Base-by-base conservation (phyloP, 2,797 vertebrate species). In the Margarornis squamiger region DNA sequence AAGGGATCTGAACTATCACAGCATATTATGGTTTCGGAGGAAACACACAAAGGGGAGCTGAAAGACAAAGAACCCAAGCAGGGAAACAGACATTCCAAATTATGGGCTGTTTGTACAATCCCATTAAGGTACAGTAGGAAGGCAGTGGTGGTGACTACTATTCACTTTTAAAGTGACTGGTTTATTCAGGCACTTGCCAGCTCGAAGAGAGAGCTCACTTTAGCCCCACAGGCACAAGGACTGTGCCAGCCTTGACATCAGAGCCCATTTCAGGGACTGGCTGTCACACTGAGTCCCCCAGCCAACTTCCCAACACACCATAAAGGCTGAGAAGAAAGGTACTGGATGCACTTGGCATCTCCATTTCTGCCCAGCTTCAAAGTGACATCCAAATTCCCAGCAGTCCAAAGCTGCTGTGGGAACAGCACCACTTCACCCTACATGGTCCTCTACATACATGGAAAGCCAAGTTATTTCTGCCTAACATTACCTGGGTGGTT, bases 401-500 rank as follows among this genome's bases (percentile, higher is more conserved):
- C 17, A 52, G 20, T 2, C 26, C 48, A 22, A 43, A 48, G 34
- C 38, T n/a, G 24, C 14, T 6, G 7, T 22, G 34, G 32, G 7
- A 70, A 57, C 14, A 62, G 61, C 48, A 21, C 12, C 39, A 9
- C 5, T 43, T 46, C 55, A 55, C 8, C 55, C n/a, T 19, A 8
- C 1, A 0, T 0, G 0, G 17, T 34, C 39, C 39, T 39, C n/a
- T 19, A 7, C 1, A 0, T 16, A 8, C 1, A 0, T 0, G 0
- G 17, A 29, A 75, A 38, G 14, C 43, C 3, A 43, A 14, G 5
- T 16, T 12, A 22, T 24, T 34, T 14, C 63, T 71, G 10, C 32
- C 1, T 14, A 26, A 8, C 12, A 16, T 63, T 24, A 17, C 29
- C 43, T 8, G n/a, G 20, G 3, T 8, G 14, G 2, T 55, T 24